A percentile compares a stretch with the other conserved stretches of the same genome.
phyloP scores from a whole-genome alignment of 2,797 vertebrate species.

The Dromococcyx pavoninus region DNA sequence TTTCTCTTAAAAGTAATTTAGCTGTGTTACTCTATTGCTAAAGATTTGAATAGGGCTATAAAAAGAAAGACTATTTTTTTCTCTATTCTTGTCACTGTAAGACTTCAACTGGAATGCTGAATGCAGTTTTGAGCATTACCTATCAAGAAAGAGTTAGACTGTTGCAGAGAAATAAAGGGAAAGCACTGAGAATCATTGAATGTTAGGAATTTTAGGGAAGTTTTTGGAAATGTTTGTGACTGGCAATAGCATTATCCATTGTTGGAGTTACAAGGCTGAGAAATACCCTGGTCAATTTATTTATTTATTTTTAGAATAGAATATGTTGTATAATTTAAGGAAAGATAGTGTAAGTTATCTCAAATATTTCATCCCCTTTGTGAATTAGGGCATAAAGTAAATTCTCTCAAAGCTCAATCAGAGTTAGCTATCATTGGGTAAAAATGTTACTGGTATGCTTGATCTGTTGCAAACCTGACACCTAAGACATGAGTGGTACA shows the following conservation, averaged over 20 bases:
- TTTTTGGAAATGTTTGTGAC: not conserved
- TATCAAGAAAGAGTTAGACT: not conserved
- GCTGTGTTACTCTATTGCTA: not conserved
- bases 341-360: not conserved
- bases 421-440: not conserved
- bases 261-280: not conserved
- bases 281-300: not conserved
- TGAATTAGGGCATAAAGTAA: not conserved
- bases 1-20: fast-evolving
- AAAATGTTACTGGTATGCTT: not conserved
- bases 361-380: not conserved
- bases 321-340: not conserved
- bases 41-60: not conserved
- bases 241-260: not conserved
- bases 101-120: not conserved
- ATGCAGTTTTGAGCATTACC: not conserved
- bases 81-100: not conserved
- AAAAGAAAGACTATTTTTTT: not conserved
- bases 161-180: not conserved
- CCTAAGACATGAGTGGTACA: not conserved
- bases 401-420: not conserved
- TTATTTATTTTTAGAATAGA: not conserved
- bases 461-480: not conserved
- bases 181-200: not conserved
- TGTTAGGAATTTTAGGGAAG: not conserved